Evolutionary conservation across 53 echinoderm and acorn worm genomes (phyloP).

Genomic region (Paelopatides confundens): DNA sequence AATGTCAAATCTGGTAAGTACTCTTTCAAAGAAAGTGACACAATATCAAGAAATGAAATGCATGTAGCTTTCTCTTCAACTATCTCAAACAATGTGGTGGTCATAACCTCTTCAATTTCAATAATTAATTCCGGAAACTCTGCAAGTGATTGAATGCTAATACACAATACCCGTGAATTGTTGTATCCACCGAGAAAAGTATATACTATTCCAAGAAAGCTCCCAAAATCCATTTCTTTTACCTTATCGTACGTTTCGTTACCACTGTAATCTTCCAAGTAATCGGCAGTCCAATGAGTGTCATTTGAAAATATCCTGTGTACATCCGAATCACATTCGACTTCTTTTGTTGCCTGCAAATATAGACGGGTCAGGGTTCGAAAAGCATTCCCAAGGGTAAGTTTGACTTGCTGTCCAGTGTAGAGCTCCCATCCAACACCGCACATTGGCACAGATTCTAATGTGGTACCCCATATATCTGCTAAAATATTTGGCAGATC

Average conservation of each 20-base stretch:
- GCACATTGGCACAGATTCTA: constrained; percentile 4
- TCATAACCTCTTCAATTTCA: not conserved
- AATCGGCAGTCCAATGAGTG: not conserved
- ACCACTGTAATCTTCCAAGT: not conserved
- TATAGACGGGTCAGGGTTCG: constrained; percentile 7
- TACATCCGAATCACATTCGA: not conserved
- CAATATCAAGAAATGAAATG: not conserved
- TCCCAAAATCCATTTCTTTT: not conserved
- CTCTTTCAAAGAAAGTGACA: not conserved
- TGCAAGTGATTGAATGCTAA: not conserved
- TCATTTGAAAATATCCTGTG: not conserved
- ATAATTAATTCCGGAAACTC: not conserved
- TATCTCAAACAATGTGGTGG: not conserved
- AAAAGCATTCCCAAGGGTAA: not conserved
- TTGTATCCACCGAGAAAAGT: constrained; percentile 13
- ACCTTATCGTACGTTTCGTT: not conserved
- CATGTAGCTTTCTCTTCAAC: not conserved
- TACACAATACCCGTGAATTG: not conserved
- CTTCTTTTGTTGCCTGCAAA: not conserved
- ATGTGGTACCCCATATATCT: not conserved
- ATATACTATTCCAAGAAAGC: not conserved
- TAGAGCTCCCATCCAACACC: constrained; percentile 20
- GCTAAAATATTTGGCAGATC: not conserved
- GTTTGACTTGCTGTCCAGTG: not conserved
- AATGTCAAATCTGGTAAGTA: not conserved